A percentile compares a stretch with the other conserved stretches of the same genome.
Conservation (phyloP, 2,113 vertebrate species). For the Perca fluviatilis region DNA sequence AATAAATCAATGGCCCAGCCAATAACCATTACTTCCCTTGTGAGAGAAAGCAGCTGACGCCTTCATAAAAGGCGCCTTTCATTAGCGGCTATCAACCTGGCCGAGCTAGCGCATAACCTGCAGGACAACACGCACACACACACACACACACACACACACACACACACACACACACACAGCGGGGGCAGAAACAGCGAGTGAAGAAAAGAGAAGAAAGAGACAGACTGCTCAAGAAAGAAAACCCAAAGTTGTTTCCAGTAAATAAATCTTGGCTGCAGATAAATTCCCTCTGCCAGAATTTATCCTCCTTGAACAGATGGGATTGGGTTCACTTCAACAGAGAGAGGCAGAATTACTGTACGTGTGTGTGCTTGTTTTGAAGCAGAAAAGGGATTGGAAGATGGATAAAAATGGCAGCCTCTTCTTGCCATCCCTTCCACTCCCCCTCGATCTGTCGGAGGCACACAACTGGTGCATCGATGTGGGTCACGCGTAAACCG, state of each 20-base stretch:
- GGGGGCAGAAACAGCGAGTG: constrained; percentile 10
- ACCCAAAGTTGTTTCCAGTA: constrained; percentile 70
- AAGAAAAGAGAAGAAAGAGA: constrained; percentile 27
- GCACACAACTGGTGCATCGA: constrained; percentile 31
- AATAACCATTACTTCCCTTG: constrained; percentile 72
- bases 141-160: background rate
- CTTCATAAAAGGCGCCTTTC: constrained; percentile 76
- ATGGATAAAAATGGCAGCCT: constrained; percentile 58
- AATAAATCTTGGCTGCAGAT: constrained; percentile 74
- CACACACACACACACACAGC: background rate
- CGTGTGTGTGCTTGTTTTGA: constrained; percentile 33
- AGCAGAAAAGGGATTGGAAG: constrained; percentile 30
- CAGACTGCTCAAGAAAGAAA: constrained; percentile 49
- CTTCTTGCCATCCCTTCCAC: constrained; percentile 20
- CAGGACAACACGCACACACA: constrained; percentile 33
- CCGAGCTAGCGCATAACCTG: constrained; percentile 29
- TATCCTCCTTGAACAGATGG: constrained; percentile 71
- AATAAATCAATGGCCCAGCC: constrained; percentile 67
- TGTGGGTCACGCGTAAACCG: constrained; percentile 74
- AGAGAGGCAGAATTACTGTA: constrained; percentile 50
- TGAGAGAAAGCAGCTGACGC: constrained; percentile 74
- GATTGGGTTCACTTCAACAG: constrained; percentile 56
- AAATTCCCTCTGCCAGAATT: constrained; percentile 65
- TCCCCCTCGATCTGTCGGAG: constrained; percentile 28
- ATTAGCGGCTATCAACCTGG: constrained; percentile 74